Base-by-base conservation (phyloP, 2,797 vertebrate genomes). In the Eutrigla gurnardus region DNA sequence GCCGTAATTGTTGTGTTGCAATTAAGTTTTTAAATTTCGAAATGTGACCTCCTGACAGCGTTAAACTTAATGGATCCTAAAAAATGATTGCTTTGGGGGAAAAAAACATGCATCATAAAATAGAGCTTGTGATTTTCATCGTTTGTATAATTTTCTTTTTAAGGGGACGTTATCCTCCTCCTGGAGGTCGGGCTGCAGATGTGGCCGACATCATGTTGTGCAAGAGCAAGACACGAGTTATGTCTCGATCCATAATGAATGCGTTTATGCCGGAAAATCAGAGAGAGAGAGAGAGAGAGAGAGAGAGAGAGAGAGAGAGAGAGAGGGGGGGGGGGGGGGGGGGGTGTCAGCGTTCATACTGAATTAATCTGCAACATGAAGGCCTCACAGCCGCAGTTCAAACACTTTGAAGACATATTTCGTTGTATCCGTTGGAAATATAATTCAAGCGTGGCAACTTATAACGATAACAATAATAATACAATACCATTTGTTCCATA, bases 231-330 rank as follows among this genome's bases (percentile, higher is more conserved):
- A 49, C 55, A 49, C 65, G 70, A 69, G 66, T 43, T 63, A 17
- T n/a, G 75, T 74, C 49, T 65, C 39, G 8, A 57, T 46, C 53
- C 46, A 45, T 18, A 36, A 70, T 69, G 14, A 72, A 75, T 72
- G 6, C 57, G n/a, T 53, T 78, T 55, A 45, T 36, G 10, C 35
- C 6, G 40, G 53, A 65, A 61, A 65, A 43, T 17, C 39, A 53
- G 40, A 43, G 8, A n/a, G 8, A 62, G 36, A 50, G 18, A 36
- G 4, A 33, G 52, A 62, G 18, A 32, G 47, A 39, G 1, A 12
- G 18, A 70, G 13, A 43, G 15, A 32, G 40, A 15, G 8, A 25
- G 6, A 61, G 33, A 49, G 59, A 42, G 14, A 59, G 2, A 35
- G 47, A 47, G 2, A 11, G 33, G 65, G 15, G n/a, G 8, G 14